Evolutionary conservation across 92 coral and sea anemone genomes (phyloP).

Genomic region (Zoanthus sansibaricus): DNA sequence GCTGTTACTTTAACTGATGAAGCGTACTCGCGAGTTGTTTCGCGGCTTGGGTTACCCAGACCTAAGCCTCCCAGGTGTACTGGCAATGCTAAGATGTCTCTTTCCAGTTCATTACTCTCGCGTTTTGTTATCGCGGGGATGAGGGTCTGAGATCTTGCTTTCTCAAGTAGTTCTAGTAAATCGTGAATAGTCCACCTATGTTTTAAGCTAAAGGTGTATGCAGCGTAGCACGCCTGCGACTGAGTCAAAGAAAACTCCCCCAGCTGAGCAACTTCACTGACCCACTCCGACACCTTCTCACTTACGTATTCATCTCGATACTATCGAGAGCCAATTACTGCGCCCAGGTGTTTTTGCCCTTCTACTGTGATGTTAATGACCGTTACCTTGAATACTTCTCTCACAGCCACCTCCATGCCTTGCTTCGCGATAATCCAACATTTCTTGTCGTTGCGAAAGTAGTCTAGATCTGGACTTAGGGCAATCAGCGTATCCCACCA

Average conservation of each 20-base stretch:
- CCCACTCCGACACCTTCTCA: too few relatives aligned
- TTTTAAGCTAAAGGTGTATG: conserved; percentile 6
- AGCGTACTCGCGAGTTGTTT: background rate
- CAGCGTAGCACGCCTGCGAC: conserved; percentile 35
- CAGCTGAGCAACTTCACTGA: too few relatives aligned
- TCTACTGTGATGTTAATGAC: too few relatives aligned
- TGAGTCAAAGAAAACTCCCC: background rate
- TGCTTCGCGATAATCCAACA: too few relatives aligned
- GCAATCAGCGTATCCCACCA: too few relatives aligned
- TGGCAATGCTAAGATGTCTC: background rate
- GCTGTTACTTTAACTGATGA: background rate
- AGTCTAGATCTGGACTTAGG: too few relatives aligned
- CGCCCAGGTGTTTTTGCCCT: too few relatives aligned
- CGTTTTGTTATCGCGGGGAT: background rate
- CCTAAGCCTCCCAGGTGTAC: conserved; percentile 4
- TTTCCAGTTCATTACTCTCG: conserved; percentile 27
- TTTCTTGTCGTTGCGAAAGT: too few relatives aligned
- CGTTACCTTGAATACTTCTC: too few relatives aligned
- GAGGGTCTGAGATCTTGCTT: background rate
- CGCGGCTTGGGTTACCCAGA: background rate
- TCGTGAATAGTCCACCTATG: background rate
- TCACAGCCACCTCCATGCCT: too few relatives aligned
- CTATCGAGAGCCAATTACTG: too few relatives aligned
- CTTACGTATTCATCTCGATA: too few relatives aligned
- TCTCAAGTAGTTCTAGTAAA: background rate